Evolutionary conservation across 2,888 invertebrate species (phyloP).

Genomic region (Euphydryas editha): DNA sequence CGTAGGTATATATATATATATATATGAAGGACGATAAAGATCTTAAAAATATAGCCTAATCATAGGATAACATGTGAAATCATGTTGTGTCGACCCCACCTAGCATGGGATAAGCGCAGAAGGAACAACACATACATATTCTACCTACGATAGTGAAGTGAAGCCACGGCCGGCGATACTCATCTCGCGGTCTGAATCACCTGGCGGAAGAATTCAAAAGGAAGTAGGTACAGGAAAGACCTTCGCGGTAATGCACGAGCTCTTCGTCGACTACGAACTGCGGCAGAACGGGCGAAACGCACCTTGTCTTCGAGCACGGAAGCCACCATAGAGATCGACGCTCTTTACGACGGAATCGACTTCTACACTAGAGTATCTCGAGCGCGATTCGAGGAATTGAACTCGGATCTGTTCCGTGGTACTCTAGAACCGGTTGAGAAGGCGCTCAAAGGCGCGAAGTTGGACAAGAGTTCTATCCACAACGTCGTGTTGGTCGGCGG

Average conservation of each 20-base stretch:
- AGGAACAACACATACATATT: no score
- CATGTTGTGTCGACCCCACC: no score
- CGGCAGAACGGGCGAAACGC: slow-evolving; percentile 90
- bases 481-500: slow-evolving; percentile 93
- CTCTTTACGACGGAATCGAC: slow-evolving; percentile 88
- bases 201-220: slow-evolving; percentile 88
- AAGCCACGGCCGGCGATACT: slow-evolving; percentile 93
- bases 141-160: no score
- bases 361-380: slow-evolving; percentile 87
- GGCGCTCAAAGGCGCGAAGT: slow-evolving; percentile 89
- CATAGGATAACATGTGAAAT: no score
- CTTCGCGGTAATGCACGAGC: slow-evolving; percentile 86
- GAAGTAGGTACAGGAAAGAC: slow-evolving; percentile 88
- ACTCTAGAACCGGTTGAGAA: slow-evolving; percentile 91
- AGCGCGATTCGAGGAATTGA: slow-evolving; percentile 90
- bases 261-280: slow-evolving; percentile 87
- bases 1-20: no score
- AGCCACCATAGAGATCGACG: slow-evolving; percentile 89
- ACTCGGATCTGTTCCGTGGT: slow-evolving; percentile 87
- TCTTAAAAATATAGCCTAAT: no score
- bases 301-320: slow-evolving; percentile 90
- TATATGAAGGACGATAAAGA: no score
- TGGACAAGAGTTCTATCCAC: slow-evolving; percentile 89
- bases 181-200: slow-evolving; percentile 89
- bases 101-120: no score